phyloP scores from a whole-genome alignment of 1,140 invertebrate species.

The Neodiprion lecontei region DNA sequence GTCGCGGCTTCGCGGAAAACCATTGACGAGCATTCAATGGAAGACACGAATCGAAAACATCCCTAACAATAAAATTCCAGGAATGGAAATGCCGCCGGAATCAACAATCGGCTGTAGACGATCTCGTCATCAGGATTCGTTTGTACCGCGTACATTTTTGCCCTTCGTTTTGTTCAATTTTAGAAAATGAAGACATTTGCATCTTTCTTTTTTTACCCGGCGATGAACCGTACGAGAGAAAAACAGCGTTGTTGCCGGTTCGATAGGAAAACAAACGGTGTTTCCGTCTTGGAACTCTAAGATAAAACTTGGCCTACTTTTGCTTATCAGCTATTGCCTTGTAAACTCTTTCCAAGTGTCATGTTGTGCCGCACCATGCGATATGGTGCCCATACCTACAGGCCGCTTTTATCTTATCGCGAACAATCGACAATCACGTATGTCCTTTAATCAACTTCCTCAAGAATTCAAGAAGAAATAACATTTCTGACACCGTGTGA shows the following conservation, averaged over 20 bases:
- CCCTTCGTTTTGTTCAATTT: too few species aligned
- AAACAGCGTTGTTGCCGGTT: background rate
- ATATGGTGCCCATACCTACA: background rate
- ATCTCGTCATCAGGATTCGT: too few species aligned
- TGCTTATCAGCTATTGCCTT: background rate
- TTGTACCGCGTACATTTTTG: too few species aligned
- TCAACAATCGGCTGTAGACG: too few species aligned
- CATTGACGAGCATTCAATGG: background rate
- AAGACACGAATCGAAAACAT: background rate
- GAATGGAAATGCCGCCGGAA: too few species aligned
- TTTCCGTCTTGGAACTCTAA: background rate
- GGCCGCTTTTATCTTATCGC: background rate
- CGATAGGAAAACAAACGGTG: slow-evolving; percentile 1
- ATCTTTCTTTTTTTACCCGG: too few species aligned
- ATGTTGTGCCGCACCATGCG: background rate
- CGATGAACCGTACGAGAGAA: too few species aligned
- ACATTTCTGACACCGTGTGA: too few species aligned
- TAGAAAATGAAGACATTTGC: too few species aligned
- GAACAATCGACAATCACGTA: background rate
- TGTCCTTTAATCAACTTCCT: too few species aligned
- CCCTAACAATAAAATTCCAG: background rate
- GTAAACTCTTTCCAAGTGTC: background rate
- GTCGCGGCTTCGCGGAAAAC: background rate
- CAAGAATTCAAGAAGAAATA: too few species aligned
- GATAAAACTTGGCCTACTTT: slow-evolving; percentile 2